phyloP scores from a whole-genome alignment of 92 coral and sea anemone genomes.

The Pocillopora meandrina region DNA sequence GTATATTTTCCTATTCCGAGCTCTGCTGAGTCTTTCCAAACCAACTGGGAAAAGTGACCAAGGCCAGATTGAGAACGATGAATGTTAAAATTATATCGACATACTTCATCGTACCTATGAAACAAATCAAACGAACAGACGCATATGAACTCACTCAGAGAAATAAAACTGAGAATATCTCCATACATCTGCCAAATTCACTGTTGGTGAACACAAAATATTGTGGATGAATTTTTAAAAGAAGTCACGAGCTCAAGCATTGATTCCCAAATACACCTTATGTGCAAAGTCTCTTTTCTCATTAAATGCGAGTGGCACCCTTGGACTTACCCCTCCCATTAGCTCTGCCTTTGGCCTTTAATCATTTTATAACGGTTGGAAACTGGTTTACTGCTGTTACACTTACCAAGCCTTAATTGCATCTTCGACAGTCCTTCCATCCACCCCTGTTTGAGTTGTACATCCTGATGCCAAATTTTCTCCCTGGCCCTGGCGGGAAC shows the following conservation, averaged over 20 bases:
- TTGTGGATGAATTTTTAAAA: too few relatives aligned
- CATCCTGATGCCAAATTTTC: constrained; percentile 64
- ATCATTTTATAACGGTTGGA: too few relatives aligned
- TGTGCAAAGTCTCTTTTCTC: too few relatives aligned
- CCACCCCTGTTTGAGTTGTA: constrained; percentile 12
- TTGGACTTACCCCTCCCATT: too few relatives aligned
- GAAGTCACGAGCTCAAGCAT: too few relatives aligned
- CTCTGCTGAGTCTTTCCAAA: constrained; percentile 33
- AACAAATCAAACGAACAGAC: background rate
- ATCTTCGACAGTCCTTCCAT: constrained; percentile 12
- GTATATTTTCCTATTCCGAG: constrained; percentile 41
- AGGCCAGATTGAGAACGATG: background rate
- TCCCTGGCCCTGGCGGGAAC: constrained; percentile 45
- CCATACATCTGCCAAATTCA: too few relatives aligned
- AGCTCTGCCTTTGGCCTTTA: too few relatives aligned
- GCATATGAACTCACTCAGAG: background rate
- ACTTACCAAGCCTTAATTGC: constrained; percentile 29
- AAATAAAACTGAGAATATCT: too few relatives aligned
- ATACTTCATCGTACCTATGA: constrained; percentile 44
- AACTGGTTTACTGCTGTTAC: background rate
- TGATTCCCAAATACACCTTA: too few relatives aligned
- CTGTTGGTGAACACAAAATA: too few relatives aligned
- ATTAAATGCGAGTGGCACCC: too few relatives aligned
- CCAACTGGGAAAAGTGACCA: constrained; percentile 41
- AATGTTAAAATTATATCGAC: constrained; percentile 17